Percentiles rank a stretch among this genome's conserved stretches.
Conservation (phyloP, 2,113 vertebrate genomes). For the Alethe diademata region DNA sequence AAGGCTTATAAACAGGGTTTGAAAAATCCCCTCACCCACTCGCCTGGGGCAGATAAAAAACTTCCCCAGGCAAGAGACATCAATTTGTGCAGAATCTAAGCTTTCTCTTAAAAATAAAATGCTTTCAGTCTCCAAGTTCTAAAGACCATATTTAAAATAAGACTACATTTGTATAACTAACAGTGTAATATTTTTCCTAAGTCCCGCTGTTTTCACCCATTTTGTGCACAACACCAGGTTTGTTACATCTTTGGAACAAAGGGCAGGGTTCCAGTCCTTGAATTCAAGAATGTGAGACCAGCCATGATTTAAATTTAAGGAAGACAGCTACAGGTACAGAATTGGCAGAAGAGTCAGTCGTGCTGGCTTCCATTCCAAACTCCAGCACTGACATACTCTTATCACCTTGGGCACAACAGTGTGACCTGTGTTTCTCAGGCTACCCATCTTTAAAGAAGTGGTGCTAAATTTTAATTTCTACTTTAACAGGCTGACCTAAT, state of each 20-base stretch:
- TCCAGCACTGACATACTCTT: not conserved
- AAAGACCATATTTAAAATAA: not conserved
- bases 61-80: constrained; percentile 58
- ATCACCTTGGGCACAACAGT: not conserved
- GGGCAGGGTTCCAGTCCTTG: not conserved
- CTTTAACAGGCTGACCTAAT: constrained; percentile 42
- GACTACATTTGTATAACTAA: constrained; percentile 13
- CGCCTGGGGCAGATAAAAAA: constrained; percentile 41
- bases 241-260: not conserved
- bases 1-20: constrained; percentile 49
- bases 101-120: constrained; percentile 35
- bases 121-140: constrained; percentile 18
- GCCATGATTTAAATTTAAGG: not conserved
- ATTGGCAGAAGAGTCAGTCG: not conserved
- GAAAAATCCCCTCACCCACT: constrained; percentile 47
- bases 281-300: not conserved
- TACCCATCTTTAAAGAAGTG: not conserved
- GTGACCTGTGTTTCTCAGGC: not conserved
- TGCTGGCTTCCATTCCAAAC: not conserved
- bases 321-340: not conserved
- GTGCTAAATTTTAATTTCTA: constrained; percentile 35
- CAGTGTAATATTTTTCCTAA: not conserved
- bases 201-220: not conserved
- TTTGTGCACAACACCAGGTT: not conserved
- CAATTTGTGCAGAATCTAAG: constrained; percentile 43